phyloP scores from a whole-genome alignment of 2,797 vertebrate species.

The Xerus rutilus region DNA sequence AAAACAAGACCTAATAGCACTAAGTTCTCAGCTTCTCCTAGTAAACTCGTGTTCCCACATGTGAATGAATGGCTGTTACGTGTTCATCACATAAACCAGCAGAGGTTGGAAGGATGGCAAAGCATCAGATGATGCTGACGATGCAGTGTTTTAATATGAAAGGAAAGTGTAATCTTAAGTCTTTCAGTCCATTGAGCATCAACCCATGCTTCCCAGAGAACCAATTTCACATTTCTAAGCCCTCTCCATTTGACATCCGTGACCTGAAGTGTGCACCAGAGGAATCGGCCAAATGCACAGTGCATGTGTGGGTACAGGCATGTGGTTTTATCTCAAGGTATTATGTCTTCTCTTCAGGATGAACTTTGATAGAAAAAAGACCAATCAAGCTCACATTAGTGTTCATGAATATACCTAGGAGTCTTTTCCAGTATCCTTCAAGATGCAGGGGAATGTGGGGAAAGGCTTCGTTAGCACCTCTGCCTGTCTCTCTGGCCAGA shows the following conservation, averaged over 20 bases:
- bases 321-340: not conserved
- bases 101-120: constrained; percentile 18
- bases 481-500: not conserved
- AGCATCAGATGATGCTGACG: constrained; percentile 36
- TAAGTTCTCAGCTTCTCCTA: not conserved
- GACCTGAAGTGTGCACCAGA: not conserved
- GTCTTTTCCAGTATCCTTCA: not conserved
- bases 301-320: not conserved
- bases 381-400: not conserved
- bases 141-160: not conserved
- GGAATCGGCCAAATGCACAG: not conserved
- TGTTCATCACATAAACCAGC: not conserved
- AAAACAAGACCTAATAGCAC: not conserved
- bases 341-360: not conserved
- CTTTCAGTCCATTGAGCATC: constrained; percentile 29
- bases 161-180: constrained; percentile 28
- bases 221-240: constrained; percentile 6
- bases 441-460: not conserved
- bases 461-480: not conserved
- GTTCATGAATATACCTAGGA: not conserved
- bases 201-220: constrained; percentile 46
- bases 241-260: not conserved
- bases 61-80: constrained; percentile 12
- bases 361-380: not conserved
- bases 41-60: constrained; percentile 19